Evolutionary conservation across 2,797 vertebrate genomes (phyloP), one percentile per base, ranked within the genome.

Genomic region (Danionella dracula): DNA sequence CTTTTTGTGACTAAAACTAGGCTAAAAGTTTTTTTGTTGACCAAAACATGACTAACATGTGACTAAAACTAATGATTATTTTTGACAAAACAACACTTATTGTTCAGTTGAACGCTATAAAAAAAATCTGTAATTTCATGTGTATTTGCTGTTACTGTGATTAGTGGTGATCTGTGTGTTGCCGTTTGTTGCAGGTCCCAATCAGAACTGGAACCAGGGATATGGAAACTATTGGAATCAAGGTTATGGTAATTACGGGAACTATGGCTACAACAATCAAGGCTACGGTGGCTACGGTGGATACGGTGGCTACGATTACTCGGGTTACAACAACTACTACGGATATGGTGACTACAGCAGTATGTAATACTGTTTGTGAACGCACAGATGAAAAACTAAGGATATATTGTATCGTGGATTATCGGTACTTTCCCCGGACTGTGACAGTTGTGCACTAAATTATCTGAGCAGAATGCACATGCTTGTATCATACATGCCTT

Each of bases 301-400:
- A 75, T 98, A 98, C 68, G 92, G 94, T 81, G 92, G 92, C 82
- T 99, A 96, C 79, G 96, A 98, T 88, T 99, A 98, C 90, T 88
- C 94, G 80, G 93, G 93, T 84, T 99, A 98, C 93, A 97, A 96
- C 93, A 97, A 93, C 91, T 99, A 97, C 85, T 97, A 97, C 73
- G 96, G 96, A 88, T 97, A 98, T 83, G 91, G 91, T 85, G 94
- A 96, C 89, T 95, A 98, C 91, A 93, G 92, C 89, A 92, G 95
- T 98, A 90, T 94, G 94, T 93, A 81, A 65, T 69, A 17, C 57
- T 63, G 44, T 74, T 61, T 70, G 59, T 76, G 60, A 79, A 80
- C 68, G 71, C 73, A 50, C 54, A 71, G 62, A 67, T 72, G 76
- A 68, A 73, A 71, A 61, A 66, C 73, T 72, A 63, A 78, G 66